Evolutionary conservation across 2,797 vertebrate species (phyloP), one percentile per base, ranked within the genome.

Genomic region (Balearica regulorum): DNA sequence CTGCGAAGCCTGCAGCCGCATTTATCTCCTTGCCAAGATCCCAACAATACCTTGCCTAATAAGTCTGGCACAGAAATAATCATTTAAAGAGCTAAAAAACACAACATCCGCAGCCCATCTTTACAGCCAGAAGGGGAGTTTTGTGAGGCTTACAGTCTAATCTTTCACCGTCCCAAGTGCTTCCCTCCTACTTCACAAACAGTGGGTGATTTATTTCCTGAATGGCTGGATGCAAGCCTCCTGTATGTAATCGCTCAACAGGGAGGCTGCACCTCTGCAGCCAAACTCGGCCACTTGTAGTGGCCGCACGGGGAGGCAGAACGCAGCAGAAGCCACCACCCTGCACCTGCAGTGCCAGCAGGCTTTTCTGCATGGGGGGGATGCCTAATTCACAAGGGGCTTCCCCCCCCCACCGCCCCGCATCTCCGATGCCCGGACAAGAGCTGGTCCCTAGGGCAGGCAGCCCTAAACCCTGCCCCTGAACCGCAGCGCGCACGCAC

Each of bases 1-100:
- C 93, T 73, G 89, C 2, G 13, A 93, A 93, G 54, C 83, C 89
- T 77, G 92, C 84, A 92, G 90, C 21, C 54, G 1, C 78, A 48
- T 87, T 93, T 83, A 60, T 94, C 24, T 7, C 49, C 84, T 72
- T 90, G 97, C 98, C 97, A 98, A 96, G 92, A 88, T 94, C 97
- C 91, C 75, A 86, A 90, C 94, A 95, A 88, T 94, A 90, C 95
- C 96, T 98, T 97, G 93, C 97, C 97, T 96, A 97, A 96, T 97
- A 98, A 97, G 97, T 97, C 97, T 96, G 94, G 91, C 80, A 82
- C 55, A 96, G 93, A 97, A 97, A 97, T 95, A 96, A 97, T 96
- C 87, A 96, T 96, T 96, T 94, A 93, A 91, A 91, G 89, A 92
- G 58, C 93, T 91, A 70, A 92, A 93, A 96, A 96, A 66, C 91